Conservation (phyloP, 2,797 vertebrate species). For the Mus caroli region DNA sequence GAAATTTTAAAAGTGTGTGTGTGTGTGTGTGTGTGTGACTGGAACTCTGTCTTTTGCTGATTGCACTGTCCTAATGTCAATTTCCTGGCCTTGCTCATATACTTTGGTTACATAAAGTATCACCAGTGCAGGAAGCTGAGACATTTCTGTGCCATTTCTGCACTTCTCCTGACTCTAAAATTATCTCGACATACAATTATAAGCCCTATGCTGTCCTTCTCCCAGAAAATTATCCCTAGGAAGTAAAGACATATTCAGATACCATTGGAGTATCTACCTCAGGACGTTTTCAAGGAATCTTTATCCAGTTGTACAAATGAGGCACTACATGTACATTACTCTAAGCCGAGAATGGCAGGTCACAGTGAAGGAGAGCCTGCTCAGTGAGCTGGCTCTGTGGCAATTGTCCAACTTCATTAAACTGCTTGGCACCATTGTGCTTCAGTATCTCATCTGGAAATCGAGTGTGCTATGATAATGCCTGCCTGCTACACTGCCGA, state of each 20-base stretch:
- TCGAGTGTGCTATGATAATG: fast-evolving
- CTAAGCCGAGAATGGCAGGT: fast-evolving
- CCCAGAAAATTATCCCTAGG: constrained; percentile 21
- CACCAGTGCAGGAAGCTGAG: background rate
- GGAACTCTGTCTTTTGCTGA: background rate
- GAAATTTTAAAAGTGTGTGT: background rate
- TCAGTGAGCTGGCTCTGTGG: fast-evolving
- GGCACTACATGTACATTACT: background rate
- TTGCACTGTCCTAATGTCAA: background rate
- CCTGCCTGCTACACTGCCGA: no score
- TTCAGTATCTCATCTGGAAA: background rate
- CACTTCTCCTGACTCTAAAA: constrained; percentile 49
- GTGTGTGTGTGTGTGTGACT: fast-evolving
- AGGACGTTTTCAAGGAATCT: background rate
- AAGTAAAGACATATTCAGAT: background rate
- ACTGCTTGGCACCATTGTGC: background rate
- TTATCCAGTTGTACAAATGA: fast-evolving
- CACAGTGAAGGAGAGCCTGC: no score
- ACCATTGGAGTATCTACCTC: background rate
- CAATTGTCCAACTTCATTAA: fast-evolving
- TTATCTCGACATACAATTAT: constrained; percentile 43
- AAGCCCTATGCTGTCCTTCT: background rate
- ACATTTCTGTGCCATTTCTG: constrained; percentile 59
- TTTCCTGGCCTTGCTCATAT: background rate
- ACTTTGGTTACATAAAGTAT: background rate